A percentile compares a stretch with the other conserved stretches of the same genome.
These are phyloP conservation scores for Thrips palmi DNA, from an alignment of 1,140 invertebrate species.

Conservation along the genomic window DNA sequence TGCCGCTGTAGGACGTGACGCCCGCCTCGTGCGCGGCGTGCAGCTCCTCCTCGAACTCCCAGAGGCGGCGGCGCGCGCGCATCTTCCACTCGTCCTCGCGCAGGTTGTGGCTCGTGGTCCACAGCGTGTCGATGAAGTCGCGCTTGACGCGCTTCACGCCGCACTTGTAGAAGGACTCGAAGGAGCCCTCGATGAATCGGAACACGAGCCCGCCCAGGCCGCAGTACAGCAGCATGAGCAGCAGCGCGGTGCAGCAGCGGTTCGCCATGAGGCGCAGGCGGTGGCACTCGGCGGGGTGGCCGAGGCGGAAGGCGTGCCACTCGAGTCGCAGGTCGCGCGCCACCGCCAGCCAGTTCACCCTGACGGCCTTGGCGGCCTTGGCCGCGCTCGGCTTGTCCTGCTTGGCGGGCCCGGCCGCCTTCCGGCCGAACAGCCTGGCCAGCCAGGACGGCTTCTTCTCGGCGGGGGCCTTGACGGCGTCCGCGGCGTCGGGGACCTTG, in stretches of 20 bases:
- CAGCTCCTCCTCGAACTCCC: constrained; percentile 72
- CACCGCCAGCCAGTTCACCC: too few relatives aligned
- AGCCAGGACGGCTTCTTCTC: too few relatives aligned
- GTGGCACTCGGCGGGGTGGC: constrained; percentile 35
- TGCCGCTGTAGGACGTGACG: constrained; percentile 58
- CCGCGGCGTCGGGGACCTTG: too few relatives aligned
- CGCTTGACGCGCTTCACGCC: constrained; percentile 68
- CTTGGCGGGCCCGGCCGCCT: too few relatives aligned
- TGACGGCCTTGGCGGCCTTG: too few relatives aligned
- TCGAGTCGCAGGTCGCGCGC: constrained; percentile 17
- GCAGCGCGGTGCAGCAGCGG: constrained; percentile 40
- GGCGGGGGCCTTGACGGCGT: too few relatives aligned
- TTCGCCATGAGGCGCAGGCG: too few relatives aligned
- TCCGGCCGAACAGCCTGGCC: too few relatives aligned
- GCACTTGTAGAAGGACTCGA: constrained; percentile 73
- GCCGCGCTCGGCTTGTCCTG: too few relatives aligned
- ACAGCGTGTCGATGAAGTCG: constrained; percentile 64
- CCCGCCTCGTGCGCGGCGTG: constrained; percentile 66
- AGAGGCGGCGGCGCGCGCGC: constrained; percentile 54
- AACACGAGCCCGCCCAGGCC: constrained; percentile 62
- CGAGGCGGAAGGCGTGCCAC: constrained; percentile 34
- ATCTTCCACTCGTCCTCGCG: constrained; percentile 77
- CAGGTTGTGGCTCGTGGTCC: constrained; percentile 57
- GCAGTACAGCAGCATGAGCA: constrained; percentile 48
- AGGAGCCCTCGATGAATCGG: constrained; percentile 56